A percentile compares a stretch with the other conserved stretches of the same genome.
Conservation (phyloP, 2,797 vertebrate genomes). For the Discoglossus pictus region DNA sequence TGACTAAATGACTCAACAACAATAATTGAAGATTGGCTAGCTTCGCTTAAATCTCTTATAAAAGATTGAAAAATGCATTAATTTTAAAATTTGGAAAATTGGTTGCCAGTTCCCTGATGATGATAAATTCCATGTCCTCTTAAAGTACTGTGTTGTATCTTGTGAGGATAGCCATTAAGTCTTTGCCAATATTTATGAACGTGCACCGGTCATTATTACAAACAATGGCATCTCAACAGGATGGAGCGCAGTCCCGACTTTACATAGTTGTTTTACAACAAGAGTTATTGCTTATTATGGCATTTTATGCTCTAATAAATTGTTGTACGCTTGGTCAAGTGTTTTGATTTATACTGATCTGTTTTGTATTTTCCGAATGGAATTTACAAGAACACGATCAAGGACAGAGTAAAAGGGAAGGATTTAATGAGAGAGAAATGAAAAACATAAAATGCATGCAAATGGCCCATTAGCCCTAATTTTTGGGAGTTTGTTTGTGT, state of each 20-base stretch:
- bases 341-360: slow-evolving; percentile 27
- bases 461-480: too few relatives aligned
- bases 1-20: too few relatives aligned
- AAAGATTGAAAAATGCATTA: too few relatives aligned
- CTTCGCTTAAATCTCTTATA: too few relatives aligned
- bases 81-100: too few relatives aligned
- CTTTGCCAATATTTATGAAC: slow-evolving; percentile 26
- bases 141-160: slow-evolving; percentile 6
- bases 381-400: slow-evolving; percentile 16
- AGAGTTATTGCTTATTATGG: slow-evolving; percentile 37
- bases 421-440: too few relatives aligned
- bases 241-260: slow-evolving; percentile 13
- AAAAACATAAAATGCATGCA: too few relatives aligned
- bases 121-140: too few relatives aligned
- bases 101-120: too few relatives aligned
- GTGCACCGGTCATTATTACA: slow-evolving; percentile 16
- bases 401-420: too few relatives aligned
- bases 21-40: too few relatives aligned
- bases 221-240: slow-evolving; percentile 21
- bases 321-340: slow-evolving; percentile 24
- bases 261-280: slow-evolving; percentile 27
- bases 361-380: slow-evolving; percentile 2
- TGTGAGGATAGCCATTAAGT: slow-evolving; percentile 21
- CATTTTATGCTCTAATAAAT: slow-evolving; percentile 33
- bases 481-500: too few relatives aligned